Percentiles rank a stretch among this genome's conserved stretches.
These are phyloP conservation scores for Brachyopa scutellaris DNA, from an alignment of 2,888 invertebrate genomes.

Conservation along the genomic window DNA sequence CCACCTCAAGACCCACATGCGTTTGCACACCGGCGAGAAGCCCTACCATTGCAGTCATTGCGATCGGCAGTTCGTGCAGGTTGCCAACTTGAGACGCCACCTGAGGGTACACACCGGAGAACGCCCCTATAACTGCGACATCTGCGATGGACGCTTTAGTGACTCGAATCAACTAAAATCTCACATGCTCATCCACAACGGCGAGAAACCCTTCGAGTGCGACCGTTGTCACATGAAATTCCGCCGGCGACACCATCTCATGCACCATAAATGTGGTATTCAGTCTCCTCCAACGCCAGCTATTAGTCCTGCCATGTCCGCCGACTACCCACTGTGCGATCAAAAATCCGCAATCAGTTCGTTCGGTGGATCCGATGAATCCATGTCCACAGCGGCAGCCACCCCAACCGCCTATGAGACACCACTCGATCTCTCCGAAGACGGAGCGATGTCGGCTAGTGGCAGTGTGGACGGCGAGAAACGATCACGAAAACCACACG, in stretches of 20 bases:
- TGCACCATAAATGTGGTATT: constrained; percentile 91
- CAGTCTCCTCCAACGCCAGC: constrained; percentile 80
- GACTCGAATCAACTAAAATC: constrained; percentile 96
- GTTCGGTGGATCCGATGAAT: constrained; percentile 80
- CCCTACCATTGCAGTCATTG: constrained; percentile 96
- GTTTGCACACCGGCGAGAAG: constrained; percentile 95
- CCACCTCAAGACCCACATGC: constrained; percentile 95
- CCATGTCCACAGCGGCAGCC: constrained; percentile 72
- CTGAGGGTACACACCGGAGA: constrained; percentile 96
- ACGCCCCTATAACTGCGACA: constrained; percentile 92
- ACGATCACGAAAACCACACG: constrained; percentile 82
- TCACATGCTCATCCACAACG: constrained; percentile 93
- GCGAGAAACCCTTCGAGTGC: constrained; percentile 94
- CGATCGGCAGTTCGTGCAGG: constrained; percentile 95
- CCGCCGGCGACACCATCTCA: constrained; percentile 91
- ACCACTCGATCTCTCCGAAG: constrained; percentile 82
- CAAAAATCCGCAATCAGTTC: constrained; percentile 79
- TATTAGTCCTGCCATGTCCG: constrained; percentile 78
- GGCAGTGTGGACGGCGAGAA: constrained; percentile 76
- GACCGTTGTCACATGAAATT: constrained; percentile 90
- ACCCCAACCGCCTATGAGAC: constrained; percentile 75
- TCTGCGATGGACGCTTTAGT: constrained; percentile 93
- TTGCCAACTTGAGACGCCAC: constrained; percentile 94
- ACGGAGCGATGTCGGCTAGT: constrained; percentile 80
- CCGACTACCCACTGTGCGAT: constrained; percentile 77